Base-by-base conservation (phyloP, 1,140 invertebrate species). In the fruit fly (Drosophila melanogaster) region DNA sequence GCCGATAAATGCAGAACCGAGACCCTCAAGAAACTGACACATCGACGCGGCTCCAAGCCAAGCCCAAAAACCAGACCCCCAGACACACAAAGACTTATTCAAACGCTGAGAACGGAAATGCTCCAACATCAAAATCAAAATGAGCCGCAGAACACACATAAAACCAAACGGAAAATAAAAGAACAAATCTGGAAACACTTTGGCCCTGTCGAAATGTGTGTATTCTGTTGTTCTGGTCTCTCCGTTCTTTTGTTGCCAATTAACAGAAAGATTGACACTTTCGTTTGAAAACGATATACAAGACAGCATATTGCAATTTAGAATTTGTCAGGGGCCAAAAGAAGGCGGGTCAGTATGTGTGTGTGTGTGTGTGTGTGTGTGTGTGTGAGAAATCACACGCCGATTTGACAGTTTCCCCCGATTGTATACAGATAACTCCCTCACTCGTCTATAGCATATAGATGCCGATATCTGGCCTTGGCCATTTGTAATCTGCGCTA, bases 181-280 rank as follows among this genome's bases (percentile, higher is more conserved):
- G 17, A 78, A 51, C 56, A 67, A 59, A 59, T 58, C 41, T 53
- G 54, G 54, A 77, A 70, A 60, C 51, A 59, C 33, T 66, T 73
- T 64, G 38, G 35, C 37, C 30, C 33, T 49, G 55, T 66, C 38
- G 37, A 69, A 59, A 49, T 79, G 67, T 59, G 76, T 69, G 22
- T 61, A 51, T 54, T 37, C 40, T 41, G 40, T 49, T 55, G 44
- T 53, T 64, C 24, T 57, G 33, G 33, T 5, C n/a, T 43, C 35
- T 15, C 19, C 46, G 44, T 77, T 81, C 84, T 71, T 37, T 62
- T 55, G 70, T 89, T 77, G 84, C 84, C 84, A 89, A 89, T 89
- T 89, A 89, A 89, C 84, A 89, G 72, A 67, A 62, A 89, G 85
- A 90, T 89, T 89, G 84, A 89, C 84, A 89, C 84, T 89, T 89